Evolutionary conservation across 2,888 invertebrate species (phyloP), one percentile per base, ranked within the genome.

Genomic region (Cheilosia vernalis): DNA sequence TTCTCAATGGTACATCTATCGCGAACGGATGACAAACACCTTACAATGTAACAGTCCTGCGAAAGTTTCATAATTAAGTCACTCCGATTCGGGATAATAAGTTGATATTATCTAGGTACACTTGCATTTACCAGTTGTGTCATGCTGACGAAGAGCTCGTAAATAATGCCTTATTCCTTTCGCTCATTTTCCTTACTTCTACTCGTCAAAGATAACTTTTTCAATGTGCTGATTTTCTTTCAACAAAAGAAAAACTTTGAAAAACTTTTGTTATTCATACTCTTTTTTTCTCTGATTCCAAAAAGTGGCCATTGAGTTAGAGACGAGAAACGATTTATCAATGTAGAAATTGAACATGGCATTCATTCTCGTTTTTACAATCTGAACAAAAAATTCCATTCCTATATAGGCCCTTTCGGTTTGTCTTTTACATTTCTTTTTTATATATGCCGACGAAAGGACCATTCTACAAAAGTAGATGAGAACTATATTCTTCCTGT

Each of bases 291-390:
- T 53, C 47, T 60, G 53, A 53, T 73, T 66, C 66, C 60, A 66
- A 78, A 51, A 21, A 60, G 37, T 73, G 24, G 42, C 58, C 73
- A 44, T 37, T 55, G 58, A 66, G 60, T 27, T 44, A 9, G 51
- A 60, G 66, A 66, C 63, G 37, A 55, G 27, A 40, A 73, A 53
- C 66, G 44, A 79, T 73, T 73, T 73, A 79, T 79, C 73, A 73
- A 53, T 66, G 37, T 66, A 73, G 51, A 66, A 73, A 79, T 79
- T 79, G 60, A 79, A 73, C 73, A 73, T 60, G 79, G 60, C 79
- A 66, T 79, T 66, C 79, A 73, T 73, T 60, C 51, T 73, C 66
- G 51, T 73, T 49, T 64, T 33, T 44, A n/a, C 44, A 30, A 37
- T 72, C 33, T 37, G 24, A 44, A 66, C 17, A 64, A 37, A 63